Evolutionary conservation across 2,888 invertebrate genomes (phyloP), one percentile per base, ranked within the genome.

Genomic region (Galerucella pusilla): DNA sequence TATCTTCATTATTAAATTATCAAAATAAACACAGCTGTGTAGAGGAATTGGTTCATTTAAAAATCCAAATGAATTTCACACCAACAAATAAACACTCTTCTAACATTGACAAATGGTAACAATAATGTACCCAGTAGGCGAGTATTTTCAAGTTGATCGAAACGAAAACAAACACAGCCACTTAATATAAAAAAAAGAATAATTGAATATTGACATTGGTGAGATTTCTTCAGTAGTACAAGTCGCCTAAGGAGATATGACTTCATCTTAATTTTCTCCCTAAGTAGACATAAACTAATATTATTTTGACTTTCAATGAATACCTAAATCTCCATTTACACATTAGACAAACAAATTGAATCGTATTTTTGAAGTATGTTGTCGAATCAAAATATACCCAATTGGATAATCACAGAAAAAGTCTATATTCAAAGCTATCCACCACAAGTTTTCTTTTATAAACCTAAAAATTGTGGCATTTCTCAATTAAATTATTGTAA

Each of bases 81-180:
- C 63, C 28, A 63, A 42, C 42, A 42, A 42, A 63, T 63, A 63
- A 63, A 63, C 63, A 63, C 42, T 42, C 16, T 35, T 35, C 63
- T 14, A 42, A 35, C 35, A 49, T 70, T 60, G 70, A 70, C 61
- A 70, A 70, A 70, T 70, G 4, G 52, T 52, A 25, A 61, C 69
- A 63, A 70, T 70, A 52, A 70, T 52, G 52, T 70, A 63, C 69
- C 52, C 63, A 70, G 49, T 70, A 63, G 46, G 69, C 60, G 46
- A 25, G 46, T 45, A 70, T 20, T 35, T 49, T 63, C 60, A 63
- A 63, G 63, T 5, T 14, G 35, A 16, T 42, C 16, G 63, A 5
- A 63, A 63, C n/a, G 63, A 63, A 63, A 63, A 63, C 42, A 63
- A 42, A n/a, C 16, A 16, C 16, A 57, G 16, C 16, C 20, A 57